A percentile compares a stretch with the other conserved stretches of the same genome.
Conservation (phyloP, 2,888 invertebrate species). For the Lottia scabra region DNA sequence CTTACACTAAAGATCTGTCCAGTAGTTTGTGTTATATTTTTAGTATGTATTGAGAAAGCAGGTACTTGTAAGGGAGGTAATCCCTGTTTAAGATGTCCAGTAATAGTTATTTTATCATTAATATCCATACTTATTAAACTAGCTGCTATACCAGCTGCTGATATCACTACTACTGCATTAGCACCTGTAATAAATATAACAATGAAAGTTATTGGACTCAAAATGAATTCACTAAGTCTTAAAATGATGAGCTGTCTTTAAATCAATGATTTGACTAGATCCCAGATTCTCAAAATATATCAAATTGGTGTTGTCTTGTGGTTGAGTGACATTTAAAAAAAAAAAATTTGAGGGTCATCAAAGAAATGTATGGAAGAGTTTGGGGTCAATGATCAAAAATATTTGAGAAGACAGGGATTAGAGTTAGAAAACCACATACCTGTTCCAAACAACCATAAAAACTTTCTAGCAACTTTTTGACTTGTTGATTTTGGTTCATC, state of each 20-base stretch:
- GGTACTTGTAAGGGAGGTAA: constrained; percentile 59
- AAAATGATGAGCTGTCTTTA: too few species aligned
- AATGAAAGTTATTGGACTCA: not conserved
- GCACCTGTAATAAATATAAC: constrained; percentile 42
- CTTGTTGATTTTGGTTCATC: constrained; percentile 24
- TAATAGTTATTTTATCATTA: constrained; percentile 47
- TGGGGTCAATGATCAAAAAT: too few species aligned
- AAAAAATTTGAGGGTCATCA: too few species aligned
- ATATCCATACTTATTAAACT: constrained; percentile 40
- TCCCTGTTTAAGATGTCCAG: constrained; percentile 54
- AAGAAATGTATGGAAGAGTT: too few species aligned
- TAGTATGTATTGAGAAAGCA: constrained; percentile 41
- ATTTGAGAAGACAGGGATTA: too few species aligned
- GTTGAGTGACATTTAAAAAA: too few species aligned
- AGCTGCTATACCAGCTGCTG: constrained; percentile 46
- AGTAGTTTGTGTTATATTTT: constrained; percentile 40
- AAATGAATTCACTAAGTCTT: too few species aligned
- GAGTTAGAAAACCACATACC: constrained; percentile 33
- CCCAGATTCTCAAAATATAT: too few species aligned
- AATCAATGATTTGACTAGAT: too few species aligned
- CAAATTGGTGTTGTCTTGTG: too few species aligned
- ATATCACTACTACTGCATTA: constrained; percentile 56
- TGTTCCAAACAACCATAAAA: constrained; percentile 57
- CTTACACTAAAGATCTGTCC: constrained; percentile 50
- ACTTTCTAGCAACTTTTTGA: constrained; percentile 39